Conservation (phyloP, 1,140 invertebrate species). For the Vanessa tameamea region DNA sequence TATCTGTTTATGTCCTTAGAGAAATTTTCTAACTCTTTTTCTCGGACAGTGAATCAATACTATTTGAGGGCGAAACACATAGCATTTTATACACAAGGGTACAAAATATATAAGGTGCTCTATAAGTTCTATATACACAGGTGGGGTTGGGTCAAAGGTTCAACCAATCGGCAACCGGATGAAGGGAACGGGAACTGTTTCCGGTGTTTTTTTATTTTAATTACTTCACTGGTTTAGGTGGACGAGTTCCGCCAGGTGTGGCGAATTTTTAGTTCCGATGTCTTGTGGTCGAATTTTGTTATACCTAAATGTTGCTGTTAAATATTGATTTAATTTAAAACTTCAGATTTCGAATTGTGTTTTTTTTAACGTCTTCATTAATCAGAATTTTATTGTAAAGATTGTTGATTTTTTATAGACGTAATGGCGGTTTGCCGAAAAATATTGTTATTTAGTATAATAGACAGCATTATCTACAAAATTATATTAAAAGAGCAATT, state of each 20-base stretch:
- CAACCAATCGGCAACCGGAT: constrained; percentile 60
- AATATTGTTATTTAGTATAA: too few relatives aligned
- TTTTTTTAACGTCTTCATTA: neutral
- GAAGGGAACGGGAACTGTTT: constrained; percentile 51
- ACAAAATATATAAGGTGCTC: constrained; percentile 38
- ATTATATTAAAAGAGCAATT: too few relatives aligned
- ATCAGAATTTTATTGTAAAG: neutral
- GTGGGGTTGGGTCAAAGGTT: constrained; percentile 70
- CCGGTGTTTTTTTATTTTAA: constrained; percentile 64
- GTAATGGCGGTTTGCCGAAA: too few relatives aligned
- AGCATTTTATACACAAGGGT: constrained; percentile 26
- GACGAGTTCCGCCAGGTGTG: constrained; percentile 59
- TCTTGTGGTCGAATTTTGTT: neutral
- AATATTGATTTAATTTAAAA: neutral
- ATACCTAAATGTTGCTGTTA: neutral
- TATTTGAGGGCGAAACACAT: constrained; percentile 27
- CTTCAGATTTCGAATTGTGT: neutral
- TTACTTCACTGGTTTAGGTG: constrained; percentile 43
- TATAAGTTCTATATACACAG: constrained; percentile 43
- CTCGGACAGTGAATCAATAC: constrained; percentile 15
- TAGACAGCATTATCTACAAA: too few relatives aligned
- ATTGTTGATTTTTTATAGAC: too few relatives aligned
- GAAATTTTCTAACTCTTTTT: constrained; percentile 13
- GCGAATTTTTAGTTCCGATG: neutral
- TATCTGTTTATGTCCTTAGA: neutral